Percentiles rank a stretch among this genome's conserved stretches.
These are phyloP conservation scores for Tachuris rubrigastra DNA, from an alignment of 2,113 vertebrate genomes.

Conservation along the genomic window DNA sequence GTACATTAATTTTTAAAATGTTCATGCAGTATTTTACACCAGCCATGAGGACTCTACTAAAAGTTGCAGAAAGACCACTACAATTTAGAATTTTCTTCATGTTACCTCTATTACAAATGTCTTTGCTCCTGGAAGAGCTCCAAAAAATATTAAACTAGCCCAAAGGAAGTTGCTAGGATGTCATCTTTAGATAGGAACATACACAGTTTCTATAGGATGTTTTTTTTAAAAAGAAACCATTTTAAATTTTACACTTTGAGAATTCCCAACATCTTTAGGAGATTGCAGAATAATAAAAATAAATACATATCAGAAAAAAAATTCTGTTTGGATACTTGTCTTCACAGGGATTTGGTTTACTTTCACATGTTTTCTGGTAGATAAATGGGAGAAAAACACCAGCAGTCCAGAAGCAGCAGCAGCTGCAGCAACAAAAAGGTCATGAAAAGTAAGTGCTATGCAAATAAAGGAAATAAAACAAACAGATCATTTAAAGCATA, in stretches of 20 bases:
- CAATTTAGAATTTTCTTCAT: not conserved
- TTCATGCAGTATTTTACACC: not conserved
- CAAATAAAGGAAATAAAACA: slow-evolving; percentile 59
- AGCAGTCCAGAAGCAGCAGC: slow-evolving; percentile 24
- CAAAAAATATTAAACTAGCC: not conserved
- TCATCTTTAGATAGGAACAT: not conserved
- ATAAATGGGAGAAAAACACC: not conserved
- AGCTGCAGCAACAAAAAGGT: slow-evolving; percentile 60
- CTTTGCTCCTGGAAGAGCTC: not conserved
- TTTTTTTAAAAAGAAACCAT: not conserved
- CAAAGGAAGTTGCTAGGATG: not conserved
- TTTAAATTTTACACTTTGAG: not conserved
- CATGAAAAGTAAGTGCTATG: slow-evolving; percentile 53
- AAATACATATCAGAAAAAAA: not conserved
- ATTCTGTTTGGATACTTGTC: not conserved
- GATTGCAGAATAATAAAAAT: not conserved
- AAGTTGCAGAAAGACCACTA: not conserved
- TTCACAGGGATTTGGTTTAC: slow-evolving; percentile 20
- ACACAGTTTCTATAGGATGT: not conserved
- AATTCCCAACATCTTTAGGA: not conserved
- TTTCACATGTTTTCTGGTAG: not conserved
- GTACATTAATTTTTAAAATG: not conserved
- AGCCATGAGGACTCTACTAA: not conserved
- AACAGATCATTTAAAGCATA: slow-evolving; percentile 45
- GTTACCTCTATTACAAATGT: not conserved